Base-by-base conservation (phyloP, 1,140 invertebrate species). In the Phenacoccus solenopsis region DNA sequence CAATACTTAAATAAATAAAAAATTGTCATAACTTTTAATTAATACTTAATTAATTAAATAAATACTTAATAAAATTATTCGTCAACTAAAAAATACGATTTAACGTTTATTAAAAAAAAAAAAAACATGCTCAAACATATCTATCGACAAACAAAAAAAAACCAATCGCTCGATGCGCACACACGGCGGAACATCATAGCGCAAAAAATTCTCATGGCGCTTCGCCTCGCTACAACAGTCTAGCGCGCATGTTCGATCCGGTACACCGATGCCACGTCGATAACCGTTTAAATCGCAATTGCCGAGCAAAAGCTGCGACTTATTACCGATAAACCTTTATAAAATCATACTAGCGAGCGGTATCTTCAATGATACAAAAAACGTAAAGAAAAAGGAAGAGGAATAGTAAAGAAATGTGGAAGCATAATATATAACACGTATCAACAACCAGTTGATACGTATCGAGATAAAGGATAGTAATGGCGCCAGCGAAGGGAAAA, bases 381-480 rank as follows among this genome's bases (percentile, higher is more conserved):
- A 24, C 10, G 1, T 22, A 64, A 64, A 20, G 10, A 16, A 64
- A 64, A 64, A 24, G 59, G 25, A 24, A 64, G 25, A 64, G 22
- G 20, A 64, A 64, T 24, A 64, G 59, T 25, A 64, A 64, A 64
- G 59, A 64, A 64, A 64, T 64, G 59, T 64, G 59, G 59, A 64
- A 64, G 59, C 59, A 64, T 64, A 64, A 64, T 64, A 64, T 64
- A 64, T 64, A 64, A 64, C 59, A 64, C 59, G 59, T 64, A 64
- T 64, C 59, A 64, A 64, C 59, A 64, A 64, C 59, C 59, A 64
- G 59, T 64, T 64, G 59, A 64, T 64, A 64, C 25, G 59, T 24
- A 64, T 64, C 59, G 59, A 64, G 59, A 64, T 64, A 64, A 64
- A 64, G 59, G 59, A 64, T 64, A 64, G 59, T 24, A 64, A 64